Evolutionary conservation across 37 sponge, comb jelly and placozoan species (phyloP).

Genomic region (Mnemiopsis leidyi): DNA sequence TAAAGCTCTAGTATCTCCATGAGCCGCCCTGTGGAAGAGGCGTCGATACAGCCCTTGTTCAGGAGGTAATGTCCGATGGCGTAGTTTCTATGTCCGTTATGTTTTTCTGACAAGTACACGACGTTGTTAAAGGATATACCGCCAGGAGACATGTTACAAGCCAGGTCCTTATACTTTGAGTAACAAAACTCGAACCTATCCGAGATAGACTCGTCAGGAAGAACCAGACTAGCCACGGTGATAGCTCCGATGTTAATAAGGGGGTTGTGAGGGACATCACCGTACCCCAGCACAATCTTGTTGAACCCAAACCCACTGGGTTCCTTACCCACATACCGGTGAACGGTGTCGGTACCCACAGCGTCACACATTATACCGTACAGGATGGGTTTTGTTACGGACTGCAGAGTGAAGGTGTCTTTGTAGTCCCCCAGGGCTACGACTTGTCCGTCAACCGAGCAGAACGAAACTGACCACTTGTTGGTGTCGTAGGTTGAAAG

Average conservation of each 20-base stretch:
- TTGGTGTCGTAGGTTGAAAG: conserved; percentile 11
- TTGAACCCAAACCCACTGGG: conserved; percentile 64
- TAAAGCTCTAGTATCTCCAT: conserved; percentile 66
- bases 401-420: conserved; percentile 34
- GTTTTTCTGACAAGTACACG: conserved; percentile 25
- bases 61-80: conserved; percentile 81
- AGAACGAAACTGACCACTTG: conserved; percentile 54
- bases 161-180: conserved; percentile 14
- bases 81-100: conserved; percentile 74
- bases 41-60: conserved; percentile 68
- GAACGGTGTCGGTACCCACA: not conserved
- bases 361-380: conserved; percentile 42
- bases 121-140: conserved; percentile 45
- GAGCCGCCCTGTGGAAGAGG: conserved; percentile 43
- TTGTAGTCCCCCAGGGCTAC: conserved; percentile 23
- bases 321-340: conserved; percentile 7
- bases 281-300: conserved; percentile 20
- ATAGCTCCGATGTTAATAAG: conserved; percentile 58
- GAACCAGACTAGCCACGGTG: conserved; percentile 43
- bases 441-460: conserved; percentile 23
- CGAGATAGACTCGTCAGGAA: not conserved
- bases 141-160: not conserved
- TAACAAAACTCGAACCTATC: conserved; percentile 23
- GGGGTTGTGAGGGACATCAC: conserved; percentile 10
- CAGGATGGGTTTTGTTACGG: conserved; percentile 18